These are phyloP conservation scores for Chirona hameri DNA, from an alignment of 2,888 invertebrate genomes.

Conservation along the genomic window DNA sequence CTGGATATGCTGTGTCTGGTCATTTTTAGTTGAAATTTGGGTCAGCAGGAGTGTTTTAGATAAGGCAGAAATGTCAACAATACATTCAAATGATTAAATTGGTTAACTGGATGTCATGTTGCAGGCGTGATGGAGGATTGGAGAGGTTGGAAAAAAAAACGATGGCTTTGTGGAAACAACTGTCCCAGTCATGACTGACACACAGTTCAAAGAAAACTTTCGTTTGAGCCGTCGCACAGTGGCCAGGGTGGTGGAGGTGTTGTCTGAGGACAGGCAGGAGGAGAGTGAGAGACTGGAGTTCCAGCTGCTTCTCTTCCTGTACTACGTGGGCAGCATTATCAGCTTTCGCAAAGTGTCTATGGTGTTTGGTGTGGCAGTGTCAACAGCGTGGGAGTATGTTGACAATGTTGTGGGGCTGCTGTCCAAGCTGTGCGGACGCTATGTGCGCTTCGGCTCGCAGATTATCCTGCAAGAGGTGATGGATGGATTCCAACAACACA, in stretches of 20 bases:
- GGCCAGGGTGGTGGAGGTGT: not conserved
- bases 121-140: no score
- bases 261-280: not conserved
- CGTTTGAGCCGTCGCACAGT: not conserved
- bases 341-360: not conserved
- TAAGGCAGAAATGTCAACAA: no score
- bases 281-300: not conserved
- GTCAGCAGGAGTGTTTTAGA: no score
- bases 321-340: not conserved
- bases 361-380: not conserved
- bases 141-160: not conserved
- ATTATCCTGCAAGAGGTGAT: not conserved
- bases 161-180: not conserved
- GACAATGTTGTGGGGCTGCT: not conserved
- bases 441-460: not conserved
- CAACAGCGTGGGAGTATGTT: not conserved
- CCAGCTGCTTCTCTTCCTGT: not conserved
- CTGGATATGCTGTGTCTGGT: no score
- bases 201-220: not conserved
- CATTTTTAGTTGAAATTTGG: no score
- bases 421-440: not conserved
- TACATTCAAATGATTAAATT: no score
- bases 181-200: not conserved
- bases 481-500: not conserved
- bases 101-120: no score